Base-by-base conservation (phyloP, 1,140 invertebrate species). In the Reticulitermes speratus region DNA sequence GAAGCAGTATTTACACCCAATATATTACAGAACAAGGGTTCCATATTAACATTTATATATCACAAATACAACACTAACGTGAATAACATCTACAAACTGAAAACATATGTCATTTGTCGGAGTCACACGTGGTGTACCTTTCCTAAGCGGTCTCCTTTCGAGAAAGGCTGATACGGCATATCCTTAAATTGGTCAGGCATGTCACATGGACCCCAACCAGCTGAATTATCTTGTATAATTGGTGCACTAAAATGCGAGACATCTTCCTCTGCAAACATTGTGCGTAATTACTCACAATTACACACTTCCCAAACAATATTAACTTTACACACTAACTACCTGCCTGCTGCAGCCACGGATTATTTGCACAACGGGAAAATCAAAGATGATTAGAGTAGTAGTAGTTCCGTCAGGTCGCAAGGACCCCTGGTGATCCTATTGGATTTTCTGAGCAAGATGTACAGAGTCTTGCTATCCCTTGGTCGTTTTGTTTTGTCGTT, bases 81-180 rank as follows among this genome's bases (percentile, higher is more conserved):
- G 45, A 48, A 55, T 45, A 44, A 44, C 44, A 84, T 48, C 14
- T 5, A 30, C 65, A 30, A 30, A 75, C 65, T 75, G n/a, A 9
- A 16, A 84, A 30, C 45, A 84, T 52, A 48, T 55, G 45, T 52
- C 45, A 30, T 84, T 16, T 59, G 44, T 21, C 7, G 3, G 3
- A 2, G 23, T 44, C n/a, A 83, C 81, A 65, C 48, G 32, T 30
- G 83, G 87, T 8, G 90, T 90, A 96, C 95, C 93, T 99, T 99
- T 89, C 98, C 98, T 85, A 99, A 92, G 87, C 98, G 94, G 92
- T 99, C 98, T 86, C 97, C 97, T 93, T 99, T 99, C 84, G 97
- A 98, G 90, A 99, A 99, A 30, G 98, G 98, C 91, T 99, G 98
- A 91, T 99, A 99, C 0, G 98, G 98, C 95, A 99, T 98, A 92